Evolutionary conservation across 2,113 vertebrate species (phyloP).

Genomic region (Oxyruncus cristatus): DNA sequence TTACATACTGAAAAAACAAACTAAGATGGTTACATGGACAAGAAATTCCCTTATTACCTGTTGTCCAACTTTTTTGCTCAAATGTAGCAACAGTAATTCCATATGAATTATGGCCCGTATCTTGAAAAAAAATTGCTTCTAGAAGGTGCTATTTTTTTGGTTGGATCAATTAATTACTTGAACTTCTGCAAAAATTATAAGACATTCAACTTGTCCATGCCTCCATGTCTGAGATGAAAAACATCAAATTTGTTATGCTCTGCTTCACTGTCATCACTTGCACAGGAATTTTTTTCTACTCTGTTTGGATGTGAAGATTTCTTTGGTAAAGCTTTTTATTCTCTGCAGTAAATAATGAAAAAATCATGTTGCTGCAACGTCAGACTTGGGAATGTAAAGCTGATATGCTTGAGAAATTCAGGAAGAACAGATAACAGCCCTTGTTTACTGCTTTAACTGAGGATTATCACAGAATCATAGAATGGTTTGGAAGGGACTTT

Average conservation of each 20-base stretch:
- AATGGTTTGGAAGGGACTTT: background rate
- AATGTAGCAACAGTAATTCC: background rate
- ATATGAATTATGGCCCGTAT: background rate
- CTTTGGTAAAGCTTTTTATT: background rate
- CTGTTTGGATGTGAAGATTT: background rate
- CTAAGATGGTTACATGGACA: background rate
- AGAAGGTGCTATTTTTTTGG: background rate
- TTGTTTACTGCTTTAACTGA: background rate
- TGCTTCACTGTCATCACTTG: background rate
- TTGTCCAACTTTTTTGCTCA: background rate
- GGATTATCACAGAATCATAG: background rate
- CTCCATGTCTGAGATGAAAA: background rate
- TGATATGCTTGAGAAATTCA: background rate
- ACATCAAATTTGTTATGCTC: background rate
- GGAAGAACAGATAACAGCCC: background rate
- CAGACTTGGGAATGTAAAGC: background rate
- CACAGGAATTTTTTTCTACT: background rate
- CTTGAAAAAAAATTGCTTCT: background rate
- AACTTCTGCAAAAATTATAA: background rate
- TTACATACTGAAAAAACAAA: background rate
- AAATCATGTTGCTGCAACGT: background rate
- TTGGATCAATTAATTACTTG: background rate
- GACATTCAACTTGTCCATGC: background rate
- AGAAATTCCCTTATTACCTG: background rate
- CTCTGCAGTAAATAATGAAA: background rate